Conservation (phyloP, 1,140 invertebrate genomes). For the Drosophila novamexicana region DNA sequence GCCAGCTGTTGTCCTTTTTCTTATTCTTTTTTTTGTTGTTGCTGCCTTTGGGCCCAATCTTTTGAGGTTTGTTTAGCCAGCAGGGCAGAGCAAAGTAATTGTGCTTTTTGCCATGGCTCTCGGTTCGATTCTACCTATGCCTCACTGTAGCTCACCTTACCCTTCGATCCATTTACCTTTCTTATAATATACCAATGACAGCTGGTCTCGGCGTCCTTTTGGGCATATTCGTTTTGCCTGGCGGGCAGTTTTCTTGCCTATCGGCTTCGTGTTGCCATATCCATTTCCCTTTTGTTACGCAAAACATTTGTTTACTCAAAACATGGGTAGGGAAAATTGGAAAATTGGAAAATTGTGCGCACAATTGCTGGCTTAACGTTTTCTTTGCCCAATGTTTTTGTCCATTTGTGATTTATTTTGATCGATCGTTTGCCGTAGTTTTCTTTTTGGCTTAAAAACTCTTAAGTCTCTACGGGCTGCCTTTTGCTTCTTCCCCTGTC, state of each 20-base stretch:
- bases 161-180: slow-evolving; percentile 43
- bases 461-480: background rate
- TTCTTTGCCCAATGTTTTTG: slow-evolving; percentile 53
- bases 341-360: slow-evolving; percentile 80
- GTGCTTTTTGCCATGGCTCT: slow-evolving; percentile 37
- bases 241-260: slow-evolving; percentile 69
- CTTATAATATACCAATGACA: slow-evolving; percentile 52
- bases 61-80: slow-evolving; percentile 47
- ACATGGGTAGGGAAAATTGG: slow-evolving; percentile 31
- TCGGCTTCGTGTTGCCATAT: slow-evolving; percentile 27
- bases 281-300: slow-evolving; percentile 73
- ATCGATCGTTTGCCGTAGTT: slow-evolving; percentile 63
- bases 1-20: slow-evolving; percentile 53
- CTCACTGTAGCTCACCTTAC: slow-evolving; percentile 36
- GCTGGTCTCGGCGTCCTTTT: slow-evolving; percentile 52
- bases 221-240: slow-evolving; percentile 51
- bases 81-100: slow-evolving; percentile 43
- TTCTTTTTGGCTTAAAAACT: slow-evolving; percentile 60
- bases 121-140: slow-evolving; percentile 29
- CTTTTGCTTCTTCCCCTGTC: slow-evolving; percentile 7
- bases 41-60: slow-evolving; percentile 10
- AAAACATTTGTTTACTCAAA: slow-evolving; percentile 80
- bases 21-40: background rate
- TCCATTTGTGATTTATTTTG: slow-evolving; percentile 77
- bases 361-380: slow-evolving; percentile 71